phyloP scores from a whole-genome alignment of 2,797 vertebrate species.

The Serranus cabrilla region DNA sequence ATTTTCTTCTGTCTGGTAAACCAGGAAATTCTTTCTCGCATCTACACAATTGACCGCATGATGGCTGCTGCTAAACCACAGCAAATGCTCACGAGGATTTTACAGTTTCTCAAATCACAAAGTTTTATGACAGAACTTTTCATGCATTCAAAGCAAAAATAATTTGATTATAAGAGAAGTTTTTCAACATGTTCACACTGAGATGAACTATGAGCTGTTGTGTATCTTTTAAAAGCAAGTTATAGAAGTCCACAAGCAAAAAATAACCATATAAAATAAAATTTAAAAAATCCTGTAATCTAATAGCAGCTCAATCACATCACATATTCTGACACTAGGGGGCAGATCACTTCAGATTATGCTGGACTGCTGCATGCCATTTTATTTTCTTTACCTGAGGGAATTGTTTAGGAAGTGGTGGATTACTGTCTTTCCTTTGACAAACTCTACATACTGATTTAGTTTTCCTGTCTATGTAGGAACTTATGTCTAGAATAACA shows the following conservation, averaged over 20 bases:
- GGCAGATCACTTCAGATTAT: slow-evolving; percentile 51
- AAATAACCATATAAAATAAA: slow-evolving; percentile 11
- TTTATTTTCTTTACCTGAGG: slow-evolving; percentile 8
- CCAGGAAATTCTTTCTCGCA: slow-evolving; percentile 50
- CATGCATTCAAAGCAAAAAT: background rate
- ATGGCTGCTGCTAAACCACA: slow-evolving; percentile 53
- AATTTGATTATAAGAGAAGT: background rate
- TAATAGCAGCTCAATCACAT: slow-evolving; percentile 9
- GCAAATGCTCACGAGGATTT: slow-evolving; percentile 22
- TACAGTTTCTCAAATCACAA: slow-evolving; percentile 43
- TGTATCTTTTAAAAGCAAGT: background rate
- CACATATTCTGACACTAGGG: slow-evolving; percentile 50
- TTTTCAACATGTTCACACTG: background rate
- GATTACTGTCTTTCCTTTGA: background rate
- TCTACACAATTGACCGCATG: slow-evolving; percentile 54
- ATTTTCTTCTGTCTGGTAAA: slow-evolving; percentile 58
- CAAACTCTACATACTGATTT: background rate
- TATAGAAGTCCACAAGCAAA: background rate
- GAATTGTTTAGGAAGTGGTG: background rate
- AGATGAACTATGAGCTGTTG: background rate
- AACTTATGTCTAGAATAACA: background rate
- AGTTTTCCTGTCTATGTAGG: background rate
- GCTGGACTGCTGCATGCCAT: background rate
- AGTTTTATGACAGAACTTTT: slow-evolving; percentile 16
- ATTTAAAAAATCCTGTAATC: background rate